phyloP scores from a whole-genome alignment of 2,888 invertebrate species.

The Pharmacophagus antenor region DNA sequence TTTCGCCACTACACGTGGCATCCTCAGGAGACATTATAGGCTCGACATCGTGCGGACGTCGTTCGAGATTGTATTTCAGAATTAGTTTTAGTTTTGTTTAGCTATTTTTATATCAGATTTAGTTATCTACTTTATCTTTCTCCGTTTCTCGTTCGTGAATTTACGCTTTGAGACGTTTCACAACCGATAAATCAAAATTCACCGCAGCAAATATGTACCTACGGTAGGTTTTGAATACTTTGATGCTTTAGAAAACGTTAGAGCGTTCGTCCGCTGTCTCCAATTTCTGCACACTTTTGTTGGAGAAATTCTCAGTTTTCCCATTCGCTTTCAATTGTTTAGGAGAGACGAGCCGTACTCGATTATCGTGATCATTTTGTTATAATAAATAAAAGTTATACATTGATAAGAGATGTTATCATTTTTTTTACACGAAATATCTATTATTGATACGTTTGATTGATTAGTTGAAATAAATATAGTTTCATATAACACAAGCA shows the following conservation, averaged over 20 bases:
- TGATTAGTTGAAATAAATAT: no score
- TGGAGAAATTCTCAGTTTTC: conserved; percentile 27
- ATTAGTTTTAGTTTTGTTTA: neutral
- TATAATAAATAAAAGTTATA: neutral
- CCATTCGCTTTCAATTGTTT: conserved; percentile 24
- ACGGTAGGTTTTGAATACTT: conserved; percentile 3
- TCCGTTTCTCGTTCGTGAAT: no score
- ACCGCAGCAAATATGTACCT: neutral
- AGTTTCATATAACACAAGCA: no score
- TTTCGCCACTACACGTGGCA: no score
- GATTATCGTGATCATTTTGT: neutral
- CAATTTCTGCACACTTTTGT: conserved; percentile 20
- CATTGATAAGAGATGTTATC: no score
- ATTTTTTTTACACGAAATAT: no score
- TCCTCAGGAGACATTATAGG: no score
- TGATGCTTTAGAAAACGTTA: neutral
- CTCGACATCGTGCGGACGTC: neutral
- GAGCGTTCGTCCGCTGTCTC: neutral
- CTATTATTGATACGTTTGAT: no score
- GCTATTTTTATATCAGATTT: no score
- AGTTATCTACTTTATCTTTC: neutral
- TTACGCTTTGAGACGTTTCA: neutral
- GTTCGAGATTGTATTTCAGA: neutral
- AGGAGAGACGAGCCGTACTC: conserved; percentile 5
- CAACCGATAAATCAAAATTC: neutral